Conservation (phyloP, 2,888 invertebrate genomes). For the Salpingus planirostris region DNA sequence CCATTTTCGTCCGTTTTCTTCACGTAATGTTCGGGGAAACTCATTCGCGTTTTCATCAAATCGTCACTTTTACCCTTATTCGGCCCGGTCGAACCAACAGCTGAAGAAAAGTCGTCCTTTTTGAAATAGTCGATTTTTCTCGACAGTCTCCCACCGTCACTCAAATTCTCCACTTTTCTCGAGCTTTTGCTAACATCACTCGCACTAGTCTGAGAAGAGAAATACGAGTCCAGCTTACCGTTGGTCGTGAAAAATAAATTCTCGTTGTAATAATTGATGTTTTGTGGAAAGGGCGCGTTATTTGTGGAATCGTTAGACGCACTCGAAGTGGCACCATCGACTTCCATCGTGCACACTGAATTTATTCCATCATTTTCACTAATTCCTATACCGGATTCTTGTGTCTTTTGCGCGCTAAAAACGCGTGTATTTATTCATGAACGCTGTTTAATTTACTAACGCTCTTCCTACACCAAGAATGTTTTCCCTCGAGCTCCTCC, state of each 20-base stretch:
- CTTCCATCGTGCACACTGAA: constrained; percentile 30
- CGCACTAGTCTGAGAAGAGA: too few relatives aligned
- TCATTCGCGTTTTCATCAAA: constrained; percentile 9
- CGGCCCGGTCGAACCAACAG: constrained; percentile 5
- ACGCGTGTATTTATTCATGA: too few relatives aligned
- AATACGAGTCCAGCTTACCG: constrained; percentile 31
- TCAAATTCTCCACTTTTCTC: constrained; percentile 18
- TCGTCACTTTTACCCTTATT: constrained; percentile 19
- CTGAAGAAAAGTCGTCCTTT: constrained; percentile 19
- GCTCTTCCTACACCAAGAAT: constrained; percentile 8
- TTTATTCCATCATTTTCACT: too few relatives aligned
- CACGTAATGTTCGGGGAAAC: constrained; percentile 11
- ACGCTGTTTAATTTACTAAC: constrained; percentile 12
- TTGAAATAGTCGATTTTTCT: constrained; percentile 26
- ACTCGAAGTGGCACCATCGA: constrained; percentile 30
- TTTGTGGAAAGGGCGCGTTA: constrained; percentile 24
- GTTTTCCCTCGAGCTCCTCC: constrained; percentile 13
- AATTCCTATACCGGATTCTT: constrained; percentile 1
- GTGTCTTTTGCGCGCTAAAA: too few relatives aligned
- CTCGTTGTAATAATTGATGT: constrained; percentile 32
- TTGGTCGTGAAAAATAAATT: constrained; percentile 30
- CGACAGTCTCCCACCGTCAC: too few relatives aligned
- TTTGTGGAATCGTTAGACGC: constrained; percentile 35
- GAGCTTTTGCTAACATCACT: constrained; percentile 25
- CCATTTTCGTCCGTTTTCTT: constrained; percentile 23